phyloP scores from a whole-genome alignment of 2,797 vertebrate genomes.

The Amphiprion clarkii region DNA sequence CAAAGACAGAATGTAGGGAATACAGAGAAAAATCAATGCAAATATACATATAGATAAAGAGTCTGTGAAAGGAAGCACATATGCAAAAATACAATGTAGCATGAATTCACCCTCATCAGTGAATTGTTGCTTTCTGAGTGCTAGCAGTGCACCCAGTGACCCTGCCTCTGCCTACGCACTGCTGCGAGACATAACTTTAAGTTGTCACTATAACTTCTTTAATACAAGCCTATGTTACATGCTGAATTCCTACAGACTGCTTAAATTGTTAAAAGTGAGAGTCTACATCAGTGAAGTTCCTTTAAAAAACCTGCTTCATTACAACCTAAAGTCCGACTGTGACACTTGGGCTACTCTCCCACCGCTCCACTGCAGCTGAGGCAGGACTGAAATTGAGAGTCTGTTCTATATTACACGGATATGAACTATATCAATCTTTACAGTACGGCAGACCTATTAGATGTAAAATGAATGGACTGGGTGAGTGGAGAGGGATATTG shows the following conservation, averaged over 20 bases:
- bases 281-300: slow-evolving; percentile 4
- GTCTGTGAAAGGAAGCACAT: neutral
- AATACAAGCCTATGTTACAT: neutral
- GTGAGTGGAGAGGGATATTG: slow-evolving; percentile 55
- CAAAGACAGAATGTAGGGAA: neutral
- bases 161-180: slow-evolving; percentile 57
- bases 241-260: slow-evolving; percentile 13
- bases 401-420: slow-evolving; percentile 42
- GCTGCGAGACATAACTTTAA: slow-evolving; percentile 18
- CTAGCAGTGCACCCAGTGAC: slow-evolving; percentile 54
- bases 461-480: slow-evolving; percentile 56
- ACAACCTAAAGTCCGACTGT: slow-evolving; percentile 16
- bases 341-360: slow-evolving; percentile 25
- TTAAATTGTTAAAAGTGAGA: neutral
- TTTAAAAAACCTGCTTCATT: slow-evolving; percentile 24
- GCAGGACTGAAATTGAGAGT: slow-evolving; percentile 29
- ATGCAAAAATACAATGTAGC: slow-evolving; percentile 9
- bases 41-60: slow-evolving; percentile 19
- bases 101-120: slow-evolving; percentile 42
- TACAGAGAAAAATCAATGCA: slow-evolving; percentile 32
- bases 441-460: slow-evolving; percentile 49
- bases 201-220: slow-evolving; percentile 24
- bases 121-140: slow-evolving; percentile 22
- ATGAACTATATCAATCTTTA: slow-evolving; percentile 67
- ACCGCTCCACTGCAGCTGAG: slow-evolving; percentile 15